Evolutionary conservation across 2,113 vertebrate species (phyloP), one percentile per base, ranked within the genome.

Genomic region (Lethenteron camtschaticum): DNA sequence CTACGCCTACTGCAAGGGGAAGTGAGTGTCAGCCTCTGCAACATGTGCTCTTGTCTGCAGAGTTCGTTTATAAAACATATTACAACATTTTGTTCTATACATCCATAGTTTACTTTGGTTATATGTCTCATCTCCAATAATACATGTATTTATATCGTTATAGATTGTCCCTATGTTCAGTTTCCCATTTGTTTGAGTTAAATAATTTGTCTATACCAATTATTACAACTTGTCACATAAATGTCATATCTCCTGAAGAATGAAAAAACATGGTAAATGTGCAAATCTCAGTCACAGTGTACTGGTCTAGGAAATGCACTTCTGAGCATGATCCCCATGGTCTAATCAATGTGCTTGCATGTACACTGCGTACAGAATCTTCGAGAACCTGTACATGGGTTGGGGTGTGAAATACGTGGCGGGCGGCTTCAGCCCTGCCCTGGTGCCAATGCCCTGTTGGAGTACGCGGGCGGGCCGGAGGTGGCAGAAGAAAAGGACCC

Each of bases 341-440:
- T 41, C 41, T 41, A 41, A 41, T 6, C 41, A 41, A 41, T 41
- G 41, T 41, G 41, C 41, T 41, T 41, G 41, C 5, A 5, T 41
- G 41, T 41, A 41, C 41, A 41, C 41, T 41, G 41, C 41, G 41
- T 41, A 66, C 66, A 86, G 84, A 71, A 86, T 78, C 70, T 86
- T 86, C 80, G 88, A 85, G 59, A 95, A 95, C 76, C 78, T 95
- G 59, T 96, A 96, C 73, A 74, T 95, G 66, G 94, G 94, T 70
- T 96, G 92, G 90, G 92, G 94, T 60, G 76, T 84, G 75, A 96
- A 96, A 77, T 90, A 85, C 70, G 75, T 73, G 16, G 79, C 81
- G 1, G 83, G 81, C 10, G 81, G 76, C 68, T 86, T 84, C 74
- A 78, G 57, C 41, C 88, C 89, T 0, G 14, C 76, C 0, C 12